Conservation (phyloP, 2,113 vertebrate genomes). For the Rallus limicola region DNA sequence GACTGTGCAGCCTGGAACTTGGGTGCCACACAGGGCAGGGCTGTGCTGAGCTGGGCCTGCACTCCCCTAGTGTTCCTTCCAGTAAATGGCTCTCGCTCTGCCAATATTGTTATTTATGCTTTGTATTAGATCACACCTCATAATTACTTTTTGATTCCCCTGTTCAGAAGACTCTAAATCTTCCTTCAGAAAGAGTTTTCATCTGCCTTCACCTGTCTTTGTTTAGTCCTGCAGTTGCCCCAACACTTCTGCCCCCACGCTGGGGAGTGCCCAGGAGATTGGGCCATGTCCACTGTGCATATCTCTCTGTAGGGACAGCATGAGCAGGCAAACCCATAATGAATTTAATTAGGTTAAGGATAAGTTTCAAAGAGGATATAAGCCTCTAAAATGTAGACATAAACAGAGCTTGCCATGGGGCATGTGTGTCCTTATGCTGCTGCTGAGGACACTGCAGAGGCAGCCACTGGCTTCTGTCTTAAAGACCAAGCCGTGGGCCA, state of each 20-base stretch:
- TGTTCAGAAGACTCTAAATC: background rate
- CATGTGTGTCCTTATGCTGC: constrained; percentile 1
- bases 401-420: constrained; percentile 42
- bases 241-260: fast-evolving
- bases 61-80: background rate
- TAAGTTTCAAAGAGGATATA: constrained; percentile 23
- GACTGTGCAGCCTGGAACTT: fast-evolving
- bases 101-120: background rate
- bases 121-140: background rate
- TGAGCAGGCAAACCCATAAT: background rate
- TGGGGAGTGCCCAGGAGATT: background rate
- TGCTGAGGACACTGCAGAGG: constrained; percentile 29
- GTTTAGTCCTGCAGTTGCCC: background rate
- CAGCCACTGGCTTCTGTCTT: background rate
- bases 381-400: background rate
- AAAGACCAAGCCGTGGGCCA: background rate
- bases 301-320: background rate
- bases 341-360: background rate
- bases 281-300: background rate
- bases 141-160: background rate
- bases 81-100: background rate
- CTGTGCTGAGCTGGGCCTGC: background rate
- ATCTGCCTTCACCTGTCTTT: fast-evolving
- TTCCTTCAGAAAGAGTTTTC: no score
- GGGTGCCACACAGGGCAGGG: background rate